Evolutionary conservation across 2,888 invertebrate species (phyloP), one percentile per base, ranked within the genome.

Genomic region (Laspeyria flexula): DNA sequence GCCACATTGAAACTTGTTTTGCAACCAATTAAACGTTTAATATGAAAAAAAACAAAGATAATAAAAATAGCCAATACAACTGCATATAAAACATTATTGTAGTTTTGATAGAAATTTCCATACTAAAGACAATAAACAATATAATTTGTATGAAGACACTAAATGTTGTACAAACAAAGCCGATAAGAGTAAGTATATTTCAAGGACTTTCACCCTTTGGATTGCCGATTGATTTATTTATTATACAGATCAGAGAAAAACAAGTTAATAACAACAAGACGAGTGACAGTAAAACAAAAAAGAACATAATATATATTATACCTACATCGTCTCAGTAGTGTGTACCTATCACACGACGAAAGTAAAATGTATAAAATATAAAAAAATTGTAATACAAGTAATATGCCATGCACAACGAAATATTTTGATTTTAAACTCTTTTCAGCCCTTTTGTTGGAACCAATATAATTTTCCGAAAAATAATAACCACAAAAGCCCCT

Each of bases 121-220:
- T n/a, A n/a, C n/a, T n/a, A n/a, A n/a, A n/a, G n/a, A n/a, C n/a
- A n/a, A n/a, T n/a, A 2, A 4, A 16, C 15, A 39, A 29, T 13
- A 5, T 18, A 11, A 5, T 45, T 47, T 46, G 49, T 52, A 56
- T 18, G 18, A 54, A 59, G 54, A 55, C 46, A 41, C 34, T 52
- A 52, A 58, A 43, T 49, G 34, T 25, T 25, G 25, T 46, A 35
- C 58, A 70, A 63, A 68, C 67, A 70, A 60, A 51, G 35, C 15
- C 51, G 67, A 66, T 70, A 70, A 70, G n/a, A n/a, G n/a, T 59
- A 69, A 63, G 63, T 52, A 57, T 46, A 66, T 64, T 60, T 53
- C 60, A 64, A 64, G 67, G 64, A 66, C 64, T 70, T 70, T 69
- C 71, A 69, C 68, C 68, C 68, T 61, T 60, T 55, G 34, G 42